Base-by-base conservation (phyloP, 2,797 vertebrate species). In the Sebastes vulpes region DNA sequence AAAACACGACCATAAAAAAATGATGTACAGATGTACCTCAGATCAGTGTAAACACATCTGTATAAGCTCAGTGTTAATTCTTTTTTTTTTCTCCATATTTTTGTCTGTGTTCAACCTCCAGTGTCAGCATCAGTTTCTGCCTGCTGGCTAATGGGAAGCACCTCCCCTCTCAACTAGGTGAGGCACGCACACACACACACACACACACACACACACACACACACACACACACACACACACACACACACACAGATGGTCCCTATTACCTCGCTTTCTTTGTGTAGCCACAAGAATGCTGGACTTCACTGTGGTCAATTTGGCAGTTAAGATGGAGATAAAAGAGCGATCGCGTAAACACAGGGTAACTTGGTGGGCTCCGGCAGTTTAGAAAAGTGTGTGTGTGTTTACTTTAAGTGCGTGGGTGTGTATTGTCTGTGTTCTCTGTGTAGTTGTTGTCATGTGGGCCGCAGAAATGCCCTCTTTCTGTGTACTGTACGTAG, bases 101-200 rank as follows among this genome's bases (percentile, higher is more conserved):
- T 6, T 78, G 42, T 88, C 31, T 88, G 54, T 85, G 18, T 79
- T 69, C 29, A 56, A 68, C 48, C 48, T 90, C 60, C 91, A 98
- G 98, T 86, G 96, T 97, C 94, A 98, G 96, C 94, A 93, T 98
- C 72, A 95, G 95, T 90, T 98, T 97, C 96, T 98, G 98, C 91
- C 95, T 98, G 89, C 96, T 96, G 78, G 97, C 97, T 88, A 96
- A 96, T 89, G 98, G 97, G 70, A 97, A 96, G 81, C 97, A 98
- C 28, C 96, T 98, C 78, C 97, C 97, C 50, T 91, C 96, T 77
- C 83, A 94, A 82, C 96, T 98, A 78, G 97, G 97, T 98, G 86
- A 98, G 96, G 74, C 75, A 66, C 72, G 3, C 23, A 25, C 23
- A 25, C 23, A 23, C 23, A 23, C 23, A 23, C 23, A 23, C 23